Conservation (phyloP, 2,797 vertebrate genomes). For the Onychomys torridus region DNA sequence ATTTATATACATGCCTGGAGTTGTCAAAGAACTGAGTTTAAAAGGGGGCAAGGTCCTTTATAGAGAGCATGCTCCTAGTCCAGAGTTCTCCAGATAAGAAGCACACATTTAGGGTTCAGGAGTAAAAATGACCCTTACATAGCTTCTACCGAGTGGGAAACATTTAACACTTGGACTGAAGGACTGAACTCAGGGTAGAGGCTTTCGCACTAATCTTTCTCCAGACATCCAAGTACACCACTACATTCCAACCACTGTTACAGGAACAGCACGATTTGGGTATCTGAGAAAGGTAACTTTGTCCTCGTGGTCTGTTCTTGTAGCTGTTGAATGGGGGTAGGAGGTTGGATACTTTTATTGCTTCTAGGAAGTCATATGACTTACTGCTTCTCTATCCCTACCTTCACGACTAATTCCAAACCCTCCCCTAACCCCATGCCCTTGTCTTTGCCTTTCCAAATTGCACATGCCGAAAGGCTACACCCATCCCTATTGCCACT, state of each 20-base stretch:
- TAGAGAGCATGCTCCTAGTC: not conserved
- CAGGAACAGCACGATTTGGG: not conserved
- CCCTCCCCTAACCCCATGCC: not conserved
- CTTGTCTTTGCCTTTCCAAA: constrained; percentile 53
- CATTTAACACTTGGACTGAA: not conserved
- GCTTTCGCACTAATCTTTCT: constrained; percentile 4
- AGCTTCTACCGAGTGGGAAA: constrained; percentile 27
- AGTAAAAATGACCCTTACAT: not conserved
- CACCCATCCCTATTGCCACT: not conserved
- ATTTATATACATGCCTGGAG: not conserved
- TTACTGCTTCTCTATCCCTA: constrained; percentile 10
- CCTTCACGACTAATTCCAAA: not conserved
- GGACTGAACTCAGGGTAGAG: not conserved
- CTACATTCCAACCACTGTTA: not conserved
- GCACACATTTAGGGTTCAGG: constrained; percentile 3
- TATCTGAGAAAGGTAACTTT: not conserved
- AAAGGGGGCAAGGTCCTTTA: not conserved
- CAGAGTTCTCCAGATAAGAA: not conserved
- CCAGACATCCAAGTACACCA: not conserved
- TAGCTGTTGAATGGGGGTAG: not conserved
- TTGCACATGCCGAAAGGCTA: not conserved
- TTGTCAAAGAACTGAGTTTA: not conserved
- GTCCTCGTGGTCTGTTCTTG: not conserved
- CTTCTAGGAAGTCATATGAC: constrained; percentile 7
- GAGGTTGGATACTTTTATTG: not conserved